These are phyloP conservation scores for Pantherophis alleghaniensis DNA, from an alignment of 2,797 vertebrate genomes.

Conservation along the genomic window DNA sequence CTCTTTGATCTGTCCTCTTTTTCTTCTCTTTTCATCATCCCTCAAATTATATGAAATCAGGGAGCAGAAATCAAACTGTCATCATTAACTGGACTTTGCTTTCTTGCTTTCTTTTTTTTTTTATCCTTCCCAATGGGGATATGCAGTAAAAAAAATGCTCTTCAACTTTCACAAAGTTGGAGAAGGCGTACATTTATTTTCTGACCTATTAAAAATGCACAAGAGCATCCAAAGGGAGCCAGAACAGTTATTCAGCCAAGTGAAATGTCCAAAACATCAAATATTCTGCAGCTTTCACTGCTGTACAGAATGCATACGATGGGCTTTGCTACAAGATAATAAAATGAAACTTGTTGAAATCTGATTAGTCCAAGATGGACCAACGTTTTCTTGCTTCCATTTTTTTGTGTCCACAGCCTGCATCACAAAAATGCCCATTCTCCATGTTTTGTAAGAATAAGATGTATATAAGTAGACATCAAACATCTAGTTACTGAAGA, in stretches of 20 bases:
- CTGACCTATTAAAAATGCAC: neutral
- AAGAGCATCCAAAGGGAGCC: neutral
- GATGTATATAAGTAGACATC: neutral
- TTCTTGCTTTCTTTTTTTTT: accelerated
- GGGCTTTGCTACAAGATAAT: neutral
- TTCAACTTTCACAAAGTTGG: neutral
- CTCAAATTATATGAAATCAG: accelerated
- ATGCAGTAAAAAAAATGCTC: neutral
- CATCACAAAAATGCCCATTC: neutral
- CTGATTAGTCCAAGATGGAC: neutral
- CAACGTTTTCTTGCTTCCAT: neutral
- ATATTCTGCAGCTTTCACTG: neutral
- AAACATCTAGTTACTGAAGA: neutral
- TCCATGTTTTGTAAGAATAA: neutral
- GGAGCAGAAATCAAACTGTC: accelerated
- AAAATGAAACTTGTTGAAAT: neutral
- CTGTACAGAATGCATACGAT: neutral
- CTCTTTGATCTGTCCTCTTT: accelerated
- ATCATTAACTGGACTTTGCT: neutral
- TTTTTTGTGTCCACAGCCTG: neutral
- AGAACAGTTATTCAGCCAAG: neutral
- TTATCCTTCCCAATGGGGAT: neutral
- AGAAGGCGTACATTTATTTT: neutral
- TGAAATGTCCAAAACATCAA: neutral
- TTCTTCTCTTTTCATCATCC: neutral